Evolutionary conservation across 1,140 invertebrate genomes (phyloP), one percentile per base, ranked within the genome.

Genomic region (Hycleus phaleratus): DNA sequence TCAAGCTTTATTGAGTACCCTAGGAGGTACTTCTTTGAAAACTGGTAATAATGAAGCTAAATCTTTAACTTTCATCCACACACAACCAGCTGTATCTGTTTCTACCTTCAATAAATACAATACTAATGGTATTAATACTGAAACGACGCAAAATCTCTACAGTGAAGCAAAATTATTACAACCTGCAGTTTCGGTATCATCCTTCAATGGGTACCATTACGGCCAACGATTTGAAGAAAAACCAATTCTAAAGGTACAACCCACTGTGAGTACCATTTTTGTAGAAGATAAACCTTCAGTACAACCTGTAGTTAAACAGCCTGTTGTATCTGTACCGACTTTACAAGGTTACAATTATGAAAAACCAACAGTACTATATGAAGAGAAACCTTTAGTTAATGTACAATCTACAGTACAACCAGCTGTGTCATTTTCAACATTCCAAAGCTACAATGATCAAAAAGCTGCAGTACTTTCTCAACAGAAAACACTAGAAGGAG

Each of bases 301-400:
- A 7, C 32, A 32, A 32, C 4, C 32, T 32, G 32, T 32, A 32
- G 7, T 32, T 32, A 32, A 32, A 32, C 32, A 32, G 7, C 32
- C 32, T 7, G 7, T 7, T 5, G 32, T 32, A 7, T 4, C 32
- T 32, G 32, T 32, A 7, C 3, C 32, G 7, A 32, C 32, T 5
- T 32, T 32, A 0, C 32, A 58, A 38, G 70, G 62, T 9, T 74
- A 72, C 55, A 60, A 64, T 46, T 66, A 71, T 43, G 44, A 66
- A 8, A 66, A 68, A 53, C 64, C 68, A 32, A 26, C 60, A 2
- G 43, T 68, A 6, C 44, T 42, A 26, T 68, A 67, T 59, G 67
- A 68, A 59, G 61, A 68, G 49, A 58, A 48, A 5, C 55, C 24
- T 61, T 58, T 43, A 61, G 43, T 25, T 61, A 53, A 40, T 18